Percentiles rank a stretch among this genome's conserved stretches.
These are phyloP conservation scores for Bolinopsis microptera DNA, from an alignment of 37 sponge, comb jelly and placozoan genomes.

Conservation along the genomic window DNA sequence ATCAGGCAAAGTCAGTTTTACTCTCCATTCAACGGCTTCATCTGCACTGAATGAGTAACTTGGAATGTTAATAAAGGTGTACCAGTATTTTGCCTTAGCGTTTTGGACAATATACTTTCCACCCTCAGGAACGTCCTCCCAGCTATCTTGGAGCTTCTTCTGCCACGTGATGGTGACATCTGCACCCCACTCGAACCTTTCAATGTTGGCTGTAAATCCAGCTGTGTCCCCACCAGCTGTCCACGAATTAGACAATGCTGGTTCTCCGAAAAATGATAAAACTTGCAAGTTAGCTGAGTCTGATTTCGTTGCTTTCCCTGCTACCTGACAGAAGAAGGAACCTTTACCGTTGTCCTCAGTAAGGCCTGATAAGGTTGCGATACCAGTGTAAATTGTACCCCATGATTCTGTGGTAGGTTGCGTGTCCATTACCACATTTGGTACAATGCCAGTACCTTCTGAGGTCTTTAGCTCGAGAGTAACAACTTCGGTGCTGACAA, in stretches of 20 bases:
- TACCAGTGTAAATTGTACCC: neutral
- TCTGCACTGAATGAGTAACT: neutral
- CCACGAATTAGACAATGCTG: conserved; percentile 31
- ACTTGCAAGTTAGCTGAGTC: neutral
- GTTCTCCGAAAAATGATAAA: neutral
- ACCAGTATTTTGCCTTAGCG: neutral
- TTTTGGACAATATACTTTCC: neutral
- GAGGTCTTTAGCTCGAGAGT: neutral
- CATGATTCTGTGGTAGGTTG: no score
- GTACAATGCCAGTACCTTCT: neutral
- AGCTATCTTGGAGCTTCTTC: neutral
- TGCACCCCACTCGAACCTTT: neutral
- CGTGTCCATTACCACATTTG: neutral
- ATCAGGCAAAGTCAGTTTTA: neutral
- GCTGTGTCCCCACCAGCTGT: neutral
- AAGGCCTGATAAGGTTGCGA: neutral
- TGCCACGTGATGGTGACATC: neutral
- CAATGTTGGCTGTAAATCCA: neutral
- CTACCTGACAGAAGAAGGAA: neutral
- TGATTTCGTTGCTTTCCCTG: neutral
- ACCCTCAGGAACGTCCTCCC: neutral
- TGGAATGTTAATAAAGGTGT: conserved; percentile 2
- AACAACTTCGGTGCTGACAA: neutral
- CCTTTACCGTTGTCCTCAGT: neutral
- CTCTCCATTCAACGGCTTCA: neutral